phyloP scores from a whole-genome alignment of 2,113 vertebrate genomes.

The Setophaga petechia region DNA sequence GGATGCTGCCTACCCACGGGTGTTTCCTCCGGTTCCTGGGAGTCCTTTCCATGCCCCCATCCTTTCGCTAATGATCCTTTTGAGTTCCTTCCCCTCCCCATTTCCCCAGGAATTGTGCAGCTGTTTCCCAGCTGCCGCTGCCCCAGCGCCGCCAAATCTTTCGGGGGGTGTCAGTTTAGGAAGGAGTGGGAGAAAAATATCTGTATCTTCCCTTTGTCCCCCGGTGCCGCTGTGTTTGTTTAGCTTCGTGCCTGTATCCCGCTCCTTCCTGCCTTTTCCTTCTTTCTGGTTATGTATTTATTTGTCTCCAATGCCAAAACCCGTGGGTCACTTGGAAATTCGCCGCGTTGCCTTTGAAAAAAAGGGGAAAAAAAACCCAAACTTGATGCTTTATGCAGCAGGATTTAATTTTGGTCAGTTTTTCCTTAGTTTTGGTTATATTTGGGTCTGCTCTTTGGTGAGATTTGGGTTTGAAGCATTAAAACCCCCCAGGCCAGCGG shows the following conservation, averaged over 20 bases:
- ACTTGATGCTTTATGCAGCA: rapidly evolving
- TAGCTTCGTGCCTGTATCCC: background rate
- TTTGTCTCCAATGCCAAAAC: background rate
- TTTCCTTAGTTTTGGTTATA: rapidly evolving
- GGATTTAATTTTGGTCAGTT: background rate
- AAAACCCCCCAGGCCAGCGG: rapidly evolving
- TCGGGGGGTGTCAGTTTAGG: background rate
- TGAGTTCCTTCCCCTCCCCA: background rate
- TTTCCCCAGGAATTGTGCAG: slow-evolving; percentile 19
- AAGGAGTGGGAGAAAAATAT: background rate
- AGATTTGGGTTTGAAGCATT: background rate
- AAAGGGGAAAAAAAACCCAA: rapidly evolving
- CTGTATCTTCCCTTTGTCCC: background rate
- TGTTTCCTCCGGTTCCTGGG: background rate
- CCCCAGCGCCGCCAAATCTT: background rate
- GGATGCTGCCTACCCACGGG: background rate
- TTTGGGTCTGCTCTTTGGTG: background rate
- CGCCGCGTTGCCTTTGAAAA: rapidly evolving
- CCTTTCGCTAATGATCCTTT: background rate
- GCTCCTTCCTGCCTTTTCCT: background rate
- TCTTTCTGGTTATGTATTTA: background rate
- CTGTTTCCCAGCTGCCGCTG: slow-evolving; percentile 47
- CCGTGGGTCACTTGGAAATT: rapidly evolving
- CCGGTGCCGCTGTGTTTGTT: background rate
- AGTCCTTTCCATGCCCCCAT: background rate